A percentile compares a stretch with the other conserved stretches of the same genome.
These are phyloP conservation scores for Tyto alba DNA, from an alignment of 2,113 vertebrate genomes.

Conservation along the genomic window DNA sequence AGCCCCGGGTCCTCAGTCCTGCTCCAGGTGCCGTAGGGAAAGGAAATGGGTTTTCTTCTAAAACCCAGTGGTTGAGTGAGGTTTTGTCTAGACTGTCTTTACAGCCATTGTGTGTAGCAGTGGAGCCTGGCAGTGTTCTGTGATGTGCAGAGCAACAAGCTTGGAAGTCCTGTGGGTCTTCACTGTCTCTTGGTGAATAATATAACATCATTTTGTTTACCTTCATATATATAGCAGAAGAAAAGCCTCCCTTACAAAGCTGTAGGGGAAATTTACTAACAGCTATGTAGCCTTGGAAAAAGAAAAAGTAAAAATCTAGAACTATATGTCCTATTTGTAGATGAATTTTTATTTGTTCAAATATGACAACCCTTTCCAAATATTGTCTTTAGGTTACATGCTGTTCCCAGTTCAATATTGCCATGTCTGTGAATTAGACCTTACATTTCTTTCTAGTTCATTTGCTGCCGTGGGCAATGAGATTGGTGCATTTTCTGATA, in stretches of 20 bases:
- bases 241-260: neutral
- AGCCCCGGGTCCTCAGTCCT: accelerated
- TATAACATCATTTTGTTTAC: neutral
- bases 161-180: neutral
- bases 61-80: neutral
- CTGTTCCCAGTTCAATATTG: neutral
- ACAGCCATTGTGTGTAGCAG: accelerated
- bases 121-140: neutral
- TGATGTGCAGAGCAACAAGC: neutral
- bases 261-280: neutral
- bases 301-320: neutral
- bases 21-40: neutral
- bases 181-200: neutral
- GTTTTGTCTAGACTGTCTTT: neutral
- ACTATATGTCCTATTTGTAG: neutral
- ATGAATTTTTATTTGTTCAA: neutral
- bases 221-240: neutral
- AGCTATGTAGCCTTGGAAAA: neutral
- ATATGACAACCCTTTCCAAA: neutral
- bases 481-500: neutral
- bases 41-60: neutral
- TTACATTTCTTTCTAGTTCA: neutral
- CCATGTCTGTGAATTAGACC: neutral
- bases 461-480: neutral
- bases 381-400: neutral